These are phyloP conservation scores for Emmelina monodactyla DNA, from an alignment of 2,888 invertebrate species.

Conservation along the genomic window DNA sequence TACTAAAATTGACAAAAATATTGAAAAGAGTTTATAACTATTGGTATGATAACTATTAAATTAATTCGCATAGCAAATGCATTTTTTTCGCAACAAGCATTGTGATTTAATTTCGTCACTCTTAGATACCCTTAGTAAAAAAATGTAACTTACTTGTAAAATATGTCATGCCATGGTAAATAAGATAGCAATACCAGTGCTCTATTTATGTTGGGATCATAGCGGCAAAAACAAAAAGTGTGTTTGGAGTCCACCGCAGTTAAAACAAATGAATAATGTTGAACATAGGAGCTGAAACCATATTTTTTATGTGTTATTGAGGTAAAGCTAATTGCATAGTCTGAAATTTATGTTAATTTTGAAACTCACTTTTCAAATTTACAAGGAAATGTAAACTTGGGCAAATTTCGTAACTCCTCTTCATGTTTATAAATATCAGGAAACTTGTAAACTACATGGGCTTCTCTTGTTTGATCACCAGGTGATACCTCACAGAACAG, in stretches of 20 bases:
- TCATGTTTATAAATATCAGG: constrained; percentile 85
- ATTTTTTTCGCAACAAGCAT: not conserved
- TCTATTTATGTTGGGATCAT: constrained; percentile 88
- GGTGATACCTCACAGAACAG: constrained; percentile 84
- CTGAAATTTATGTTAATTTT: not conserved
- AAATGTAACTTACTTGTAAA: constrained; percentile 80
- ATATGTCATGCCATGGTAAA: constrained; percentile 96
- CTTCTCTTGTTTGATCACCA: constrained; percentile 61
- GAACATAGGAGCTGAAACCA: constrained; percentile 78
- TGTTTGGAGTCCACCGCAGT: constrained; percentile 95
- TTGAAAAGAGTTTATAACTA: too few species aligned
- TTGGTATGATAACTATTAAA: too few species aligned
- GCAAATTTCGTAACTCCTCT: constrained; percentile 85
- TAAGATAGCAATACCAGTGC: constrained; percentile 87
- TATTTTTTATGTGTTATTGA: not conserved
- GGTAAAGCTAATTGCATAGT: not conserved
- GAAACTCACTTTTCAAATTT: constrained; percentile 47
- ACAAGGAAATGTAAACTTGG: constrained; percentile 88
- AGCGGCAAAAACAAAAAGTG: constrained; percentile 97
- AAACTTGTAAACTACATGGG: constrained; percentile 84
- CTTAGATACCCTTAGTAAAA: too few species aligned
- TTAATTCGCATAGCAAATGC: too few species aligned
- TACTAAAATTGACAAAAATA: too few species aligned
- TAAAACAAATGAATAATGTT: constrained; percentile 96
- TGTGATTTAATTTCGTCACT: too few species aligned